A percentile compares a stretch with the other conserved stretches of the same genome.
Conservation (phyloP, 1,140 invertebrate species). For the Halyomorpha halys region DNA sequence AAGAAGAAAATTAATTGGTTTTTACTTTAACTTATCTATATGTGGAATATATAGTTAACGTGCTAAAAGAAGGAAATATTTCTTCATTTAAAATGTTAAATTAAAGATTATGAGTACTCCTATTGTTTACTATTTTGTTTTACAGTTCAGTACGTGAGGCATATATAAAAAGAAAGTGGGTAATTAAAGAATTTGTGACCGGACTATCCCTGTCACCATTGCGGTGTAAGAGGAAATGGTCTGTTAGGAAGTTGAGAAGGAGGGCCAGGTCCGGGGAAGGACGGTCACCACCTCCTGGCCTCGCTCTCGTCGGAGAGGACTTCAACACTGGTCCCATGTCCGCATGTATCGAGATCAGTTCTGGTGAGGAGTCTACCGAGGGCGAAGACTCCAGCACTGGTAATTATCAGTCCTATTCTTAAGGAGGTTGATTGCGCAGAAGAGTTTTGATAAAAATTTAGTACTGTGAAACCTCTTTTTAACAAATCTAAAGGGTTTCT, state of each 20-base stretch:
- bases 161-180: slow-evolving; percentile 70
- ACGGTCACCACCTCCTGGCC: not conserved
- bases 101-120: too few relatives aligned
- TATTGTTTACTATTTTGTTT: slow-evolving; percentile 19
- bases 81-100: too few relatives aligned
- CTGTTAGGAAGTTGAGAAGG: slow-evolving; percentile 50
- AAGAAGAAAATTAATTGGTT: too few relatives aligned
- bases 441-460: too few relatives aligned
- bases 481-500: too few relatives aligned
- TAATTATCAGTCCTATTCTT: too few relatives aligned
- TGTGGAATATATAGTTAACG: slow-evolving; percentile 6
- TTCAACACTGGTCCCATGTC: slow-evolving; percentile 8
- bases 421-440: too few relatives aligned
- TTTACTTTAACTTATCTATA: too few relatives aligned
- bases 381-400: slow-evolving; percentile 53
- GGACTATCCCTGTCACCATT: slow-evolving; percentile 33
- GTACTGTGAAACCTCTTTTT: too few relatives aligned
- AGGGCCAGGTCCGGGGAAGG: slow-evolving; percentile 33
- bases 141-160: slow-evolving; percentile 53
- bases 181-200: slow-evolving; percentile 51
- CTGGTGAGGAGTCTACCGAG: slow-evolving; percentile 68
- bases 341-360: slow-evolving; percentile 39
- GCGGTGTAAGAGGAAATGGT: slow-evolving; percentile 43
- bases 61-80: too few relatives aligned
- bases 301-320: slow-evolving; percentile 21